These are phyloP conservation scores for Philypnodon macrostomus DNA, from an alignment of 2,797 vertebrate genomes.

Conservation along the genomic window DNA sequence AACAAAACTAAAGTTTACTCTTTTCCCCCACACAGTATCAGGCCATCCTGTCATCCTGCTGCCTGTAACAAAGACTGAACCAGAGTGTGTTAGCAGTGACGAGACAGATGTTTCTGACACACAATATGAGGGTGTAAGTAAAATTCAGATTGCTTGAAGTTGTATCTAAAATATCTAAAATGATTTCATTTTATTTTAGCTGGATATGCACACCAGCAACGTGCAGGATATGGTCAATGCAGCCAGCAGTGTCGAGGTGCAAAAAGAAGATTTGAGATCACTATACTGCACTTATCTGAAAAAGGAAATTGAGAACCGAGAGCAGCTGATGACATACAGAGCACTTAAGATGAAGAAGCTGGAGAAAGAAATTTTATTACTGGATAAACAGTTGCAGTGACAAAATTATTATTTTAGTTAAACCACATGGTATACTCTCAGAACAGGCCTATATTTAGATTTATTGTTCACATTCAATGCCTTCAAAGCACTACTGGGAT, in stretches of 20 bases:
- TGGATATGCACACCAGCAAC: slow-evolving; percentile 40
- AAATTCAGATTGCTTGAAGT: no score
- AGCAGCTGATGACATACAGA: slow-evolving; percentile 68
- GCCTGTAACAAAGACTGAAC: slow-evolving; percentile 62
- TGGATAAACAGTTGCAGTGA: slow-evolving; percentile 64
- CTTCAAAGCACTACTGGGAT: background rate
- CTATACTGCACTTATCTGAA: slow-evolving; percentile 64
- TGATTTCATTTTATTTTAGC: background rate
- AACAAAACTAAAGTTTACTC: background rate
- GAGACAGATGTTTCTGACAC: slow-evolving; percentile 59
- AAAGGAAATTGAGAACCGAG: slow-evolving; percentile 67
- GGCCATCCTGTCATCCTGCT: slow-evolving; percentile 66
- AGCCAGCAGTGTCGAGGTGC: slow-evolving; percentile 17
- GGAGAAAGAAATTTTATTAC: slow-evolving; percentile 64
- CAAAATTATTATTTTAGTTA: no score
- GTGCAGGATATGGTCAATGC: slow-evolving; percentile 29
- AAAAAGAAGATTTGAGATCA: slow-evolving; percentile 44
- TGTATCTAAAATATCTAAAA: background rate
- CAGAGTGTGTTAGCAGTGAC: slow-evolving; percentile 60
- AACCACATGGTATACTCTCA: no score
- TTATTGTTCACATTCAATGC: background rate
- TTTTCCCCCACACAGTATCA: slow-evolving; percentile 36
- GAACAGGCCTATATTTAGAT: no score
- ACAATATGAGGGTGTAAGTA: slow-evolving; percentile 51
- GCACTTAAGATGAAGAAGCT: slow-evolving; percentile 68